A percentile compares a stretch with the other conserved stretches of the same genome.
These are phyloP conservation scores for Octonoba sinensis DNA, from an alignment of 2,888 invertebrate species.

Conservation along the genomic window DNA sequence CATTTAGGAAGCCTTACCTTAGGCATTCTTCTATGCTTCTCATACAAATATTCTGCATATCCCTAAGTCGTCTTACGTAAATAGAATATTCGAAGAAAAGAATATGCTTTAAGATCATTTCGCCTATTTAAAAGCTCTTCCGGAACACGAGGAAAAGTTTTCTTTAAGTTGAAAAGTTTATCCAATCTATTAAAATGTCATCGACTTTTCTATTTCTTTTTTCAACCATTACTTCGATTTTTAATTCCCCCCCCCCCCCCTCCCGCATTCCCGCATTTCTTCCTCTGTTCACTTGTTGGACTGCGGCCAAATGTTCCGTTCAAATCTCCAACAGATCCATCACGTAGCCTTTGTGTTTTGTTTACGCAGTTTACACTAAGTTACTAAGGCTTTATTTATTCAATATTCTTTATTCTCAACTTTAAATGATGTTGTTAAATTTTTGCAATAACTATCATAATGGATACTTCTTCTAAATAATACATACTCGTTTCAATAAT, in stretches of 20 bases:
- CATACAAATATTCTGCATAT: too few relatives aligned
- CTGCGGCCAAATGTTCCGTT: conserved; percentile 14
- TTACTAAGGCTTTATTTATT: background rate
- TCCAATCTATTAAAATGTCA: conserved; percentile 58
- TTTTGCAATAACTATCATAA: too few relatives aligned
- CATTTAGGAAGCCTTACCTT: too few relatives aligned
- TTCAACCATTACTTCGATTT: conserved; percentile 26
- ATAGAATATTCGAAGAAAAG: too few relatives aligned
- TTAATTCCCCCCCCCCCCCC: background rate
- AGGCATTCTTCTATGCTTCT: too few relatives aligned
- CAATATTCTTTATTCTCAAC: too few relatives aligned
- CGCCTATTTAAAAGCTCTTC: too few relatives aligned
- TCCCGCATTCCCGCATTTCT: background rate
- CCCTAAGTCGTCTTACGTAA: too few relatives aligned
- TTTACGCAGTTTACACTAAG: conserved; percentile 33
- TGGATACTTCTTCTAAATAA: too few relatives aligned
- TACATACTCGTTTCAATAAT: too few relatives aligned
- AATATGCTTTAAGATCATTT: too few relatives aligned
- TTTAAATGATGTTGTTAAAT: too few relatives aligned
- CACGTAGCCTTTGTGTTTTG: conserved; percentile 7
- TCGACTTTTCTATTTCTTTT: conserved; percentile 28
- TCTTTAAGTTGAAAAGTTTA: conserved; percentile 41
- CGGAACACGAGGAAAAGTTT: conserved; percentile 4
- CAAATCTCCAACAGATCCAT: conserved; percentile 10
- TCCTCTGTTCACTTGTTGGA: conserved; percentile 25